These are phyloP conservation scores for Aphidius colemani DNA, from an alignment of 2,888 invertebrate genomes.

Conservation along the genomic window DNA sequence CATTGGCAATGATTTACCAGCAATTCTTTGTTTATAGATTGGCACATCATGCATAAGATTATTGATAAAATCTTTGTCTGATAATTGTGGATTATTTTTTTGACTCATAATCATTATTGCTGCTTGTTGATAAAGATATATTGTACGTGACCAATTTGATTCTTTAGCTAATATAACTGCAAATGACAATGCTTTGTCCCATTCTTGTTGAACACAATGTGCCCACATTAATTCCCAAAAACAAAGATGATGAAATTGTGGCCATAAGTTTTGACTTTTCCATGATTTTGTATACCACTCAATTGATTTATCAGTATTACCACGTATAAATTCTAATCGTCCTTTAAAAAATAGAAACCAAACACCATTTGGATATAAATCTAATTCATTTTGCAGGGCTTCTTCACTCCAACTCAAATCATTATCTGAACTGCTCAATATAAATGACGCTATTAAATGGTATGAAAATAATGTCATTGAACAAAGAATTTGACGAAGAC, in stretches of 20 bases:
- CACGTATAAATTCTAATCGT: constrained; percentile 80
- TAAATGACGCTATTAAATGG: constrained; percentile 82
- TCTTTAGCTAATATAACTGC: constrained; percentile 74
- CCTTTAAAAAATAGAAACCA: constrained; percentile 93
- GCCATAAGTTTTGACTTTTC: constrained; percentile 82
- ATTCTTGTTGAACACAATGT: constrained; percentile 74
- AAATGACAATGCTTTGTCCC: constrained; percentile 76
- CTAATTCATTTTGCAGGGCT: constrained; percentile 76
- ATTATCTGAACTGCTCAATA: constrained; percentile 80
- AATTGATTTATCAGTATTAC: constrained; percentile 74
- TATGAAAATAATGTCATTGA: constrained; percentile 84
- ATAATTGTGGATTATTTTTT: constrained; percentile 51
- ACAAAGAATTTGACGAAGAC: constrained; percentile 85
- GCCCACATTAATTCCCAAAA: constrained; percentile 96
- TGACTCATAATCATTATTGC: constrained; percentile 76
- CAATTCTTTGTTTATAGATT: constrained; percentile 83
- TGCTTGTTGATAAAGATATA: constrained; percentile 90
- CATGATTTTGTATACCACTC: constrained; percentile 80
- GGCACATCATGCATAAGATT: constrained; percentile 80
- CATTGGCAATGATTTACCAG: constrained; percentile 95
- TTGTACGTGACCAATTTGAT: constrained; percentile 90
- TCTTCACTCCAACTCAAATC: constrained; percentile 77
- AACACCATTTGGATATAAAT: constrained; percentile 79
- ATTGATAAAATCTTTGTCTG: constrained; percentile 62
- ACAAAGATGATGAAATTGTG: constrained; percentile 90